These are phyloP conservation scores for Pteronotus mesoamericanus DNA, from an alignment of 2,797 vertebrate genomes.

Conservation along the genomic window DNA sequence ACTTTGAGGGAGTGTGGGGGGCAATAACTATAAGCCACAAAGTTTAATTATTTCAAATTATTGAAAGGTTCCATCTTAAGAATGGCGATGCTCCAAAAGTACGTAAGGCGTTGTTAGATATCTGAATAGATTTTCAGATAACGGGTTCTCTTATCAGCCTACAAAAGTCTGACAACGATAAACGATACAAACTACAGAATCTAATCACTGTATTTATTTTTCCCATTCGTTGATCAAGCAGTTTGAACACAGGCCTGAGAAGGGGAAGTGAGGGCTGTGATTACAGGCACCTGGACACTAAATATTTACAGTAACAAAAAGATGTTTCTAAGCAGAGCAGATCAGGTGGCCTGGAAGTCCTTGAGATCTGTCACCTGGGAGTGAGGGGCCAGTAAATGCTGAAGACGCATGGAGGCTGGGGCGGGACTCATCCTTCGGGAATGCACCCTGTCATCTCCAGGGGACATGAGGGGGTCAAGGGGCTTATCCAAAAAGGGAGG, in stretches of 20 bases:
- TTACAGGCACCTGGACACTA: neutral
- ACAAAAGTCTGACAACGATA: neutral
- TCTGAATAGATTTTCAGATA: neutral
- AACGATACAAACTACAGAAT: neutral
- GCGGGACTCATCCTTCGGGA: neutral
- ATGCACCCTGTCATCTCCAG: neutral
- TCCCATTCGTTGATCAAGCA: neutral
- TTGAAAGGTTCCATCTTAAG: neutral
- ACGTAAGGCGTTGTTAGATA: neutral
- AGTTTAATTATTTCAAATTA: neutral
- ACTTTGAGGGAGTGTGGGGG: neutral
- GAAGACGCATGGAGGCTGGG: rapidly evolving
- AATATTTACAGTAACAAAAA: neutral
- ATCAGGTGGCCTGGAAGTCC: neutral
- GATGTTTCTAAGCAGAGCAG: neutral
- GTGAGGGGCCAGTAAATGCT: neutral
- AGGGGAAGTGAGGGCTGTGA: neutral
- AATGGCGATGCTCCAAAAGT: neutral
- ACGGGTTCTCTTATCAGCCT: neutral
- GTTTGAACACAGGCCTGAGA: neutral
- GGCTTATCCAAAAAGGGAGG: neutral
- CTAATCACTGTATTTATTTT: neutral
- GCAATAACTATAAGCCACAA: neutral
- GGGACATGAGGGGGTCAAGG: neutral
- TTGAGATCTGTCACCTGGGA: no score